Percentiles rank a stretch among this genome's conserved stretches.
Conservation (phyloP, 1,140 invertebrate genomes). For the Limonius californicus region DNA sequence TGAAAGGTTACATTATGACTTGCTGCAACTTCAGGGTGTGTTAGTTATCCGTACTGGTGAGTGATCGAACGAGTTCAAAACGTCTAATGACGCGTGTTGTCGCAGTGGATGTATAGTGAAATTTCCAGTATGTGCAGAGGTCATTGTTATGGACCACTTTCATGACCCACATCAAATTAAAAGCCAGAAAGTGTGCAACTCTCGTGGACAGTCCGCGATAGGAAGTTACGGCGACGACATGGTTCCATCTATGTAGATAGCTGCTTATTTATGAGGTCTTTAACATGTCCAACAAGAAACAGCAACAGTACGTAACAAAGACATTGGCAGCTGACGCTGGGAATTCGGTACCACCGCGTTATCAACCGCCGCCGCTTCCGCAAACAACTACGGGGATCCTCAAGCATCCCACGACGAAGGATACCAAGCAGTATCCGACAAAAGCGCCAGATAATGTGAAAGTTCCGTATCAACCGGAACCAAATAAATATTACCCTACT, state of each 20-base stretch:
- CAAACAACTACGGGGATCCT: constrained; percentile 50
- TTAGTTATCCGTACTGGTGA: too few species aligned
- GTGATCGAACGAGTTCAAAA: not conserved
- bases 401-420: constrained; percentile 48
- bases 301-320: constrained; percentile 37
- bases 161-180: constrained; percentile 22
- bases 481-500: constrained; percentile 22
- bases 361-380: constrained; percentile 61
- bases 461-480: constrained; percentile 21
- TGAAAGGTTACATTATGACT: not conserved
- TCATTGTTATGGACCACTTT: constrained; percentile 15
- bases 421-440: constrained; percentile 29
- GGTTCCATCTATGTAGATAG: constrained; percentile 5
- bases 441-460: constrained; percentile 23
- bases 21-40: too few species aligned
- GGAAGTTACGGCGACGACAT: not conserved
- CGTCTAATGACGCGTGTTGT: not conserved
- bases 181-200: constrained; percentile 11
- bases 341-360: constrained; percentile 55
- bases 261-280: constrained; percentile 20
- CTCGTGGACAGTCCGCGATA: not conserved
- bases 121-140: constrained; percentile 1
- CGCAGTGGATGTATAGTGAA: not conserved
- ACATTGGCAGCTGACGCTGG: constrained; percentile 27
- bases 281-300: constrained; percentile 47